phyloP scores from a whole-genome alignment of 2,797 vertebrate species.

The Rhyacichthys aspro region DNA sequence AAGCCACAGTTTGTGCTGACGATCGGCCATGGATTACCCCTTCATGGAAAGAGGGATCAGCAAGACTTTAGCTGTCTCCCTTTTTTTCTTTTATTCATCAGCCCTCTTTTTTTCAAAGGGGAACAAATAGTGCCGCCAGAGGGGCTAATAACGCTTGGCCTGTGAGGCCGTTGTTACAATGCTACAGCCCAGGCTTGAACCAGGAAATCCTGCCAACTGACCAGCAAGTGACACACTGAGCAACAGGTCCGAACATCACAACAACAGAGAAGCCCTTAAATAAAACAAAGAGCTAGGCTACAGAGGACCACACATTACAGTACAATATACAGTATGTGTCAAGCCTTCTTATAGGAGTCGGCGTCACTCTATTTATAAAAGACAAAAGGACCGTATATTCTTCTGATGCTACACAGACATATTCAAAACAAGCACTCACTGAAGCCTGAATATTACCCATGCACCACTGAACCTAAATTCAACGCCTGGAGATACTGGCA shows the following conservation, averaged over 20 bases:
- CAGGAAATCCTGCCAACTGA: constrained; percentile 63
- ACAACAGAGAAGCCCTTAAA: constrained; percentile 5
- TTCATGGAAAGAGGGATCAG: constrained; percentile 81
- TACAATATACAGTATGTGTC: not conserved
- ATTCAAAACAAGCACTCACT: constrained; percentile 29
- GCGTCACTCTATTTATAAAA: constrained; percentile 2
- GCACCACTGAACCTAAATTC: constrained; percentile 7
- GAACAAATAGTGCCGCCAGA: constrained; percentile 72
- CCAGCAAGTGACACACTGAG: constrained; percentile 46
- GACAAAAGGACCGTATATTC: constrained; percentile 12
- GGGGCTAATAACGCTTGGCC: constrained; percentile 65
- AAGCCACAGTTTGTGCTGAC: constrained; percentile 81
- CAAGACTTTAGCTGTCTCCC: constrained; percentile 78
- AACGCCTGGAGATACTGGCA: constrained; percentile 8
- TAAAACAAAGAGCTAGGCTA: not conserved
- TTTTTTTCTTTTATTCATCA: constrained; percentile 73
- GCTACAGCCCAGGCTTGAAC: constrained; percentile 54
- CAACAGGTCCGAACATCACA: constrained; percentile 31
- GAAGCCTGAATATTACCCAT: constrained; percentile 20
- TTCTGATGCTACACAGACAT: constrained; percentile 17
- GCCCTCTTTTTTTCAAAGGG: constrained; percentile 70
- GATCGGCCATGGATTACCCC: constrained; percentile 75
- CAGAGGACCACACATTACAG: not conserved
- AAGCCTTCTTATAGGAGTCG: not conserved
- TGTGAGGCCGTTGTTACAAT: constrained; percentile 67